Percentiles rank a stretch among this genome's conserved stretches.
Conservation (phyloP, 2,113 vertebrate genomes). For the Callospermophilus lateralis region DNA sequence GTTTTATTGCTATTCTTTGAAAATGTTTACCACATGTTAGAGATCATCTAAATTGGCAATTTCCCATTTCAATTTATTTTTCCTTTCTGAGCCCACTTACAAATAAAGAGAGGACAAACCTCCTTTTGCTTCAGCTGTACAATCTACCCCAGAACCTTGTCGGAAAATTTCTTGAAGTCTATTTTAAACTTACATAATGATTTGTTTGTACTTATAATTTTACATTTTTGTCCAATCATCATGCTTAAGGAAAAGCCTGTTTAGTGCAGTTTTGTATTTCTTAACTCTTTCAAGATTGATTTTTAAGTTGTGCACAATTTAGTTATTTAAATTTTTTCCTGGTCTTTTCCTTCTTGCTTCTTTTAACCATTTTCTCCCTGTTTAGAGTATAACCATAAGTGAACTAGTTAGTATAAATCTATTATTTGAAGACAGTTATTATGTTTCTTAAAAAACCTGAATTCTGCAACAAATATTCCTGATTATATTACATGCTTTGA, state of each 20-base stretch:
- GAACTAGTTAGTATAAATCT: conserved; percentile 18
- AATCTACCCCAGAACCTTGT: not conserved
- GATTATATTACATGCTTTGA: not conserved
- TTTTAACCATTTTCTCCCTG: not conserved
- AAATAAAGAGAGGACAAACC: not conserved
- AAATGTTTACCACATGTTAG: conserved; percentile 52
- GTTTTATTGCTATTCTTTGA: conserved; percentile 34
- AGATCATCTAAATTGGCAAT: conserved; percentile 33
- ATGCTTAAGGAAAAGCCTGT: not conserved
- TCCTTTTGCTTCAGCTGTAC: not conserved
- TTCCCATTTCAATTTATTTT: conserved; percentile 56
- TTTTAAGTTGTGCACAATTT: not conserved
- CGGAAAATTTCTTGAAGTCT: not conserved
- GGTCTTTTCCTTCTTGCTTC: not conserved
- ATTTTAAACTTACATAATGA: not conserved
- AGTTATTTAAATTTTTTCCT: not conserved
- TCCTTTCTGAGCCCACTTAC: not conserved
- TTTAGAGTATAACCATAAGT: not conserved
- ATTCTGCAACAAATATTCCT: not conserved
- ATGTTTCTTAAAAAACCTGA: not conserved
- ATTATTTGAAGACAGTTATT: not conserved
- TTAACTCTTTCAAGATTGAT: not conserved
- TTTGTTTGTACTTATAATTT: conserved; percentile 55
- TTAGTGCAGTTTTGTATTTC: not conserved
- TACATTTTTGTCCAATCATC: conserved; percentile 15